A percentile compares a stretch with the other conserved stretches of the same genome.
phyloP scores from a whole-genome alignment of 2,888 invertebrate species.

The Amaurobius ferox region DNA sequence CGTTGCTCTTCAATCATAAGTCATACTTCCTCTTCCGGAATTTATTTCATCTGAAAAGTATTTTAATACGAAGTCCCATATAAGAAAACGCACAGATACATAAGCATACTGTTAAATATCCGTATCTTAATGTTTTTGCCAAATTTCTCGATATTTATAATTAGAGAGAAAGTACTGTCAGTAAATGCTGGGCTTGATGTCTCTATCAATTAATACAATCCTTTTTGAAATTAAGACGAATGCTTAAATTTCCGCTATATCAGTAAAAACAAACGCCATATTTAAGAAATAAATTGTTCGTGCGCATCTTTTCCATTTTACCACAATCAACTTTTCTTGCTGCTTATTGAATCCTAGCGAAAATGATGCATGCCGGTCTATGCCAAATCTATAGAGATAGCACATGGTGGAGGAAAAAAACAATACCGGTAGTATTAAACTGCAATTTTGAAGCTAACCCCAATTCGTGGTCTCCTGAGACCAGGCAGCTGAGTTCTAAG shows the following conservation, averaged over 20 bases:
- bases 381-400: neutral
- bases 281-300: slow-evolving; percentile 14
- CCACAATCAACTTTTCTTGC: neutral
- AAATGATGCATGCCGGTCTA: neutral
- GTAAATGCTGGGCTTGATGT: neutral
- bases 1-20: too few relatives aligned
- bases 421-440: slow-evolving; percentile 46
- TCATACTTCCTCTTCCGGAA: too few relatives aligned
- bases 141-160: neutral
- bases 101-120: neutral
- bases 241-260: neutral
- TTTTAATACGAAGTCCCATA: too few relatives aligned
- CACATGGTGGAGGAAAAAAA: neutral
- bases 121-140: neutral
- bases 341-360: neutral
- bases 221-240: slow-evolving; percentile 1
- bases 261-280: slow-evolving; percentile 8
- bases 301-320: neutral
- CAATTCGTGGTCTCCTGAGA: slow-evolving; percentile 5
- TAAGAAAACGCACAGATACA: neutral
- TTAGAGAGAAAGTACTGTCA: too few relatives aligned
- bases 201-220: neutral
- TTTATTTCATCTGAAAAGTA: too few relatives aligned
- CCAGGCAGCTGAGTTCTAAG: slow-evolving; percentile 23
- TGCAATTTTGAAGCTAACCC: slow-evolving; percentile 45